Evolutionary conservation across 2,113 vertebrate species (phyloP), one percentile per base, ranked within the genome.

Genomic region (Saccopteryx leptura): DNA sequence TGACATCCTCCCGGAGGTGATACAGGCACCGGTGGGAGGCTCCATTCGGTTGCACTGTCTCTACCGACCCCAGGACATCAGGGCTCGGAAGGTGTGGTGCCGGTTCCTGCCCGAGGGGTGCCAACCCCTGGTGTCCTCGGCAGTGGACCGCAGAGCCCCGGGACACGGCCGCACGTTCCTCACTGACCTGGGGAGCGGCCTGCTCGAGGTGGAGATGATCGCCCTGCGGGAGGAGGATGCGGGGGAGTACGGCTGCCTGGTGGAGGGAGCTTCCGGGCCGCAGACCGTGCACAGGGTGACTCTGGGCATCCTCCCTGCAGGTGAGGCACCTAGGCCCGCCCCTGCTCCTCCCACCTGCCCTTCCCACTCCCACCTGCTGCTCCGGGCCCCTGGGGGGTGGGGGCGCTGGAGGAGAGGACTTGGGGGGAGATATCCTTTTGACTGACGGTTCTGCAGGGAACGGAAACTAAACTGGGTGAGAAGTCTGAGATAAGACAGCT

Each of bases 41-140:
- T 78, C 91, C 91, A 93, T 97, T 14, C 33, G 12, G 76, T 93
- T 98, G 60, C 96, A 97, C 26, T 98, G 97, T 65, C 93, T 48
- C 80, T 98, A 98, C 56, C 54, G 46, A 10, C 93, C 19, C 33
- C 95, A 98, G 84, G 96, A 98, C 5, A 0, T 79, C 71, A 92
- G 50, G 80, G 93, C 95, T 5, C 97, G 0, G 12, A 99, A 99
- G 95, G 95, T 98, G 74, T 99, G 98, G 98, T 99, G 99, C 94
- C 95, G 91, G 26, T 92, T 98, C 88, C 15, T 90, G 1, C 66
- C 52, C 0, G 79, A 39, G 66, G 33, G 23, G 0, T 99, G 98
- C 90, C 98, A 88, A 65, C 79, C 4, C 0, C 76, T 99, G 91
- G 97, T 95, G 79, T 98, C 96, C 0, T 98, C 97, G 0, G 31